Base-by-base conservation (phyloP, 2,888 invertebrate genomes). In the Sinelater perroti region DNA sequence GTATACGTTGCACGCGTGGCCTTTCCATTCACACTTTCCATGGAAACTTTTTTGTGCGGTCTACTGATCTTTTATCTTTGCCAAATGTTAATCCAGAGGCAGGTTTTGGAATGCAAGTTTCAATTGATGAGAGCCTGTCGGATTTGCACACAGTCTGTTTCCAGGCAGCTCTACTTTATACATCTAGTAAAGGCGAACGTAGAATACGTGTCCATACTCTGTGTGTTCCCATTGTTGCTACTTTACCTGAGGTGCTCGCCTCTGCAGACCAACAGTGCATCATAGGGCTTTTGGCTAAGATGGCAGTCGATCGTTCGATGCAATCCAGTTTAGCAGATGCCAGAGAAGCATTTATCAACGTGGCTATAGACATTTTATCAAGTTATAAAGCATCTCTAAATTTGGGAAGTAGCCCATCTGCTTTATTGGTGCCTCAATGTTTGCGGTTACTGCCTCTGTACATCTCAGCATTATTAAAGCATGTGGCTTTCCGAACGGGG, bases 81-180 rank as follows among this genome's bases (percentile, higher is more conserved):
- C 97, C 99, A 28, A 98, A 98, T 81, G 91, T 97, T 56, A 98
- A 97, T 74, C 98, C 99, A 0, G 99, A 99, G 80, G 91, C 96
- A 3, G 97, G 95, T 11, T 97, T 96, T 78, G 98, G 95, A 42
- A 97, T 98, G 91, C 98, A 99, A 82, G 89, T 97, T 61, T 87
- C 95, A 1, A 95, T 98, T 49, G 98, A 98, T 66, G 97, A 97
- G 78, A 90, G 86, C 65, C 80, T 97, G 2, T 82, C 89, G 0
- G 97, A 97, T 68, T 83, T 91, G 8, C 91, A 91, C 75, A 89
- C 87, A 28, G 93, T 95, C 45, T 96, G 95, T 81, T 97, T 99
- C 83, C 99, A 99, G 83, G 97, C 97, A 0, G 98, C 99, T 0
- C 79, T 99, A 47, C 84, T 99, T 0, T 99, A 99, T 75, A 99